Evolutionary conservation across 2,888 invertebrate genomes (phyloP).

Genomic region (Limnephilus lunatus): DNA sequence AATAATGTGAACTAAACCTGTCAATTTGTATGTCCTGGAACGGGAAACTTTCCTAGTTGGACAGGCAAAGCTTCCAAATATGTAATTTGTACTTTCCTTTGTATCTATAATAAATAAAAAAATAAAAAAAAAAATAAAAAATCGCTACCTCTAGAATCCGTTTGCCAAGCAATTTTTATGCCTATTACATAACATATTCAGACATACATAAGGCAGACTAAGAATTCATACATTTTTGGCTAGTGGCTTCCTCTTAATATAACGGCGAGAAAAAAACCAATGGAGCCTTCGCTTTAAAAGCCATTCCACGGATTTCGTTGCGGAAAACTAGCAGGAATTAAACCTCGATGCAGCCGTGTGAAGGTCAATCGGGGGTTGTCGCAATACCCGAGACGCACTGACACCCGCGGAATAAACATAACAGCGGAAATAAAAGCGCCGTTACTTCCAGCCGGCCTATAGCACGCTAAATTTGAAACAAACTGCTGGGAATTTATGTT

Average conservation of each 20-base stretch:
- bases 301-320: not conserved
- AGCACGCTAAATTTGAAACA: constrained; percentile 52
- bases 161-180: too few species aligned
- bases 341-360: not conserved
- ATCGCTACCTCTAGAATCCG: too few species aligned
- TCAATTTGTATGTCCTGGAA: too few species aligned
- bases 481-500: constrained; percentile 52
- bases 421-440: not conserved
- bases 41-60: too few species aligned
- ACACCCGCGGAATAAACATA: constrained; percentile 19
- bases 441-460: constrained; percentile 22
- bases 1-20: too few species aligned
- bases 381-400: constrained; percentile 15
- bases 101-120: too few species aligned
- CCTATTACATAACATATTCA: too few species aligned
- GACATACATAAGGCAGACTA: too few species aligned
- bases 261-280: not conserved
- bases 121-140: too few species aligned
- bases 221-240: too few species aligned
- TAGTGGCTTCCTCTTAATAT: not conserved
- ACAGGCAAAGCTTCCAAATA: too few species aligned
- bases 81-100: too few species aligned
- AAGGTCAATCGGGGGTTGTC: not conserved
- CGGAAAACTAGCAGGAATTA: not conserved
- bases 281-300: not conserved